phyloP scores from a whole-genome alignment of 2,797 vertebrate species.

The Cheirogaleus major region DNA sequence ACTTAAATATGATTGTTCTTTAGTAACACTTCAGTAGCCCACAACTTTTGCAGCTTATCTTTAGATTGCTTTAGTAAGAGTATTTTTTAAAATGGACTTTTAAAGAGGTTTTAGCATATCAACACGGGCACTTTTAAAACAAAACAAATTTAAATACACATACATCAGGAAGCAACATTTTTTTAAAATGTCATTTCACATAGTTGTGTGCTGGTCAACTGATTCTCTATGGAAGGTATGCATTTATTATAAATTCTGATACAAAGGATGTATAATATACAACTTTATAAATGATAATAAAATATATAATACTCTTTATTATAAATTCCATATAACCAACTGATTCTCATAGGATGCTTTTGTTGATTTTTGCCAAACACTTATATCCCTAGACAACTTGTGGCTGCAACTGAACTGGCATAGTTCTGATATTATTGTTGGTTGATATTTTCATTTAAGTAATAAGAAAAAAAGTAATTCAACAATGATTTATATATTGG shows the following conservation, averaged over 20 bases:
- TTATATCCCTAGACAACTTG: neutral
- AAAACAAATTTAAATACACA: neutral
- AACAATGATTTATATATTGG: neutral
- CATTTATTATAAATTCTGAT: neutral
- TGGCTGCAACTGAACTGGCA: neutral
- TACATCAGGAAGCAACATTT: neutral
- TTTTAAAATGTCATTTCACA: neutral
- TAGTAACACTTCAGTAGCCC: neutral
- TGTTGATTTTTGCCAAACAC: neutral
- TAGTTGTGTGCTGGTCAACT: neutral
- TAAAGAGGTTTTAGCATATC: neutral
- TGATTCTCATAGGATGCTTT: neutral
- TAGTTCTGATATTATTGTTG: neutral
- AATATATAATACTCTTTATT: neutral
- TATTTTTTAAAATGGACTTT: neutral
- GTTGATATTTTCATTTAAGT: neutral
- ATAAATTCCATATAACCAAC: neutral
- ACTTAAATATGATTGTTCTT: neutral
- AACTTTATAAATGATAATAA: neutral
- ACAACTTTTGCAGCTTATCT: neutral
- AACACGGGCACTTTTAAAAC: neutral
- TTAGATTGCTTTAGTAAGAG: slow-evolving; percentile 13
- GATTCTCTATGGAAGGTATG: neutral
- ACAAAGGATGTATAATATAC: neutral
- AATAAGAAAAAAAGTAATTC: neutral